A percentile compares a stretch with the other conserved stretches of the same genome.
Conservation (phyloP, 64 coral and sea anemone genomes). For the Actinia tenebrosa region DNA sequence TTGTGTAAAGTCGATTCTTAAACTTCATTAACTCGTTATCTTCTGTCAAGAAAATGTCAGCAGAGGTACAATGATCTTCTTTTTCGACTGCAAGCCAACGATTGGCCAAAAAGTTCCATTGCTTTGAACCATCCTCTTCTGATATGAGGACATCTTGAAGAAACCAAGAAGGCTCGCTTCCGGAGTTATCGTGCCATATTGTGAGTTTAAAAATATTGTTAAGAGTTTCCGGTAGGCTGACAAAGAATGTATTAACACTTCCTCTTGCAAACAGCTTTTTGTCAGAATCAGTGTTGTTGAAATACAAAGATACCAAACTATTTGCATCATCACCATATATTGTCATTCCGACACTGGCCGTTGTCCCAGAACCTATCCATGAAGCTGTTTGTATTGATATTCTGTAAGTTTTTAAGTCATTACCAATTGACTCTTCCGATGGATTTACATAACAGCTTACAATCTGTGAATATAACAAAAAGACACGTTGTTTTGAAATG, state of each 20-base stretch:
- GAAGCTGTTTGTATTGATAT: slow-evolving; percentile 26
- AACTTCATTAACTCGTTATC: slow-evolving; percentile 21
- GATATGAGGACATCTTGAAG: slow-evolving; percentile 19
- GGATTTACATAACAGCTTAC: not conserved
- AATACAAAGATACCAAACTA: not conserved
- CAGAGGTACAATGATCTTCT: not conserved
- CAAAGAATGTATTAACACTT: slow-evolving; percentile 23
- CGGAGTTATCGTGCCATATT: slow-evolving; percentile 55
- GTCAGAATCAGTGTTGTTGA: slow-evolving; percentile 5
- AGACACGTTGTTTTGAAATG: not conserved
- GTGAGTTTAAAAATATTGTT: slow-evolving; percentile 33
- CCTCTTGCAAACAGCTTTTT: slow-evolving; percentile 32
- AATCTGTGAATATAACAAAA: not conserved
- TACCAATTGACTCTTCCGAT: not conserved
- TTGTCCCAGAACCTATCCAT: slow-evolving; percentile 36
- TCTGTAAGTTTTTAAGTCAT: slow-evolving; percentile 9
- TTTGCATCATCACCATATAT: slow-evolving; percentile 33
- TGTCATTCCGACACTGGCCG: slow-evolving; percentile 34
- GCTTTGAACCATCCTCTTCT: not conserved
- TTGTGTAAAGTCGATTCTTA: slow-evolving; percentile 51
- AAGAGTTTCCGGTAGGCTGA: not conserved
- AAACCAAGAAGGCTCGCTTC: slow-evolving; percentile 50
- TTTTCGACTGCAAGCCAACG: slow-evolving; percentile 51
- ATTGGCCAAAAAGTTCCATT: slow-evolving; percentile 46
- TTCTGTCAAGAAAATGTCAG: slow-evolving; percentile 4